phyloP scores from a whole-genome alignment of 2,113 vertebrate genomes.

The Proteles cristata region DNA sequence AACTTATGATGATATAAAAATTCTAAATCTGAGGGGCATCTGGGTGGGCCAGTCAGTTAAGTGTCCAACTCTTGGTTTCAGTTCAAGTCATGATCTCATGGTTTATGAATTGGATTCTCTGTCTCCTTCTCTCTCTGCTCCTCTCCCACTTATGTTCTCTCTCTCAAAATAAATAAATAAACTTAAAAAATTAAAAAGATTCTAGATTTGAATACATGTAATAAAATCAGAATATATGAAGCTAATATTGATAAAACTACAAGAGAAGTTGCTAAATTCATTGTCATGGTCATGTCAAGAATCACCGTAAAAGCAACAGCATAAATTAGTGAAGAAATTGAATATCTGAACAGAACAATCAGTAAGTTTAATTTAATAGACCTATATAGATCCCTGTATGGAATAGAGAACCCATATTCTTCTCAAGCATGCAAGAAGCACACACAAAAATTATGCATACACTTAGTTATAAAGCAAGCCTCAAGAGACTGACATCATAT shows the following conservation, averaged over 20 bases:
- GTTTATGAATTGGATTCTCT: too few relatives aligned
- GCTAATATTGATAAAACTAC: background rate
- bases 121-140: too few relatives aligned
- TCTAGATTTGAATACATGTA: background rate
- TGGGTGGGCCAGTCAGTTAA: too few relatives aligned
- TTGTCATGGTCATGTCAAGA: background rate
- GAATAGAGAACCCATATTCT: background rate
- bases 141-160: too few relatives aligned
- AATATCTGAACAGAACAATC: background rate
- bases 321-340: background rate
- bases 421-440: background rate
- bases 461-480: background rate
- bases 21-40: background rate
- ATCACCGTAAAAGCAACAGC: background rate
- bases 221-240: background rate
- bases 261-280: background rate
- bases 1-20: background rate
- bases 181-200: background rate
- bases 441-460: background rate
- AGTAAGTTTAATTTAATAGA: background rate
- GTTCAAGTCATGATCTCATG: too few relatives aligned
- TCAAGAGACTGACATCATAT: background rate
- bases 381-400: background rate
- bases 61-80: too few relatives aligned
- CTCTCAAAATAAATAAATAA: too few relatives aligned